phyloP scores from a whole-genome alignment of 2,113 vertebrate species.

The Ariopsis seemanni region DNA sequence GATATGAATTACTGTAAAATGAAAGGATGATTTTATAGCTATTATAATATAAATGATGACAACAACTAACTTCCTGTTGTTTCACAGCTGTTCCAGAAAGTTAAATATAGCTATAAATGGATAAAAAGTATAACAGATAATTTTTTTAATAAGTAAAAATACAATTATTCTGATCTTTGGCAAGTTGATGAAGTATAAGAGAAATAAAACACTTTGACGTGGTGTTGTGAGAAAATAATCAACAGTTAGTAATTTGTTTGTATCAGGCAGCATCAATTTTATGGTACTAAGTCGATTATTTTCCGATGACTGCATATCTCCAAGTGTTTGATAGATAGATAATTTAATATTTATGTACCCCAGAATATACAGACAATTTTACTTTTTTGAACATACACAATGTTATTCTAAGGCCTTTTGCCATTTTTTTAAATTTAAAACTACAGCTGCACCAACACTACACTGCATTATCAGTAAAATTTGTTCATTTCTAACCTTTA shows the following conservation, averaged over 20 bases:
- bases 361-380: too few relatives aligned
- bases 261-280: too few relatives aligned
- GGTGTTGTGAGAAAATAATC: too few relatives aligned
- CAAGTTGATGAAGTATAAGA: neutral
- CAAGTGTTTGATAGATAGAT: neutral
- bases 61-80: neutral
- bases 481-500: neutral
- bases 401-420: neutral
- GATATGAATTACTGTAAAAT: neutral
- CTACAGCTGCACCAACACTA: neutral
- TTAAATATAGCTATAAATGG: too few relatives aligned
- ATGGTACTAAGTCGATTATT: neutral
- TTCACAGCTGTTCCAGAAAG: too few relatives aligned
- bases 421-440: neutral
- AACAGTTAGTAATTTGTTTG: too few relatives aligned
- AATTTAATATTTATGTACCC: neutral
- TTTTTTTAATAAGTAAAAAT: neutral
- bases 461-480: neutral
- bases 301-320: neutral
- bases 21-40: neutral
- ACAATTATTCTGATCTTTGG: neutral
- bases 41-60: neutral
- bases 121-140: neutral
- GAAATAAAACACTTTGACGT: neutral
- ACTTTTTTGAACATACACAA: too few relatives aligned